phyloP scores from a whole-genome alignment of 2,113 vertebrate genomes.

The Atlantisia rogersi region DNA sequence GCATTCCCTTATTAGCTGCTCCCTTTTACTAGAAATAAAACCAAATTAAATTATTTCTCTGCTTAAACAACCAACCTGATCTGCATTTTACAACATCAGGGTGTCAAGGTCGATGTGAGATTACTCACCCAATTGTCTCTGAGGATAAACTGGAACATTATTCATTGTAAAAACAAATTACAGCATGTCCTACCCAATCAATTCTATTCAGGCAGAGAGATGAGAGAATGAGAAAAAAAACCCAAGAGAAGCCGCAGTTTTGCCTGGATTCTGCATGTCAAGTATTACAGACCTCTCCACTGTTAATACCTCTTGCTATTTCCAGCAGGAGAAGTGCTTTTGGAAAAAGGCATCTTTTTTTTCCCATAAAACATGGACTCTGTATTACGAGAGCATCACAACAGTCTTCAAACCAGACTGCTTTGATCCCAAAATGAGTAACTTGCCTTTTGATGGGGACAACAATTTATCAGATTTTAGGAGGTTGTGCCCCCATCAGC shows the following conservation, averaged over 20 bases:
- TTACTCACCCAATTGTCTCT: slow-evolving; percentile 34
- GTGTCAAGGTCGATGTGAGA: slow-evolving; percentile 23
- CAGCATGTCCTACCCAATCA: slow-evolving; percentile 24
- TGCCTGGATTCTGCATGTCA: neutral
- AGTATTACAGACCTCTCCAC: neutral
- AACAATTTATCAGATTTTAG: neutral
- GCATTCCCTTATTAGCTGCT: slow-evolving; percentile 52
- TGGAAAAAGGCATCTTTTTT: neutral
- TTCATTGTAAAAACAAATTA: slow-evolving; percentile 57
- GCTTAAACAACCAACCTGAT: slow-evolving; percentile 43
- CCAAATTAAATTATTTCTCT: slow-evolving; percentile 56
- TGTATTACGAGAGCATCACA: neutral
- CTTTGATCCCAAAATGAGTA: neutral
- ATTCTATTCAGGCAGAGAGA: slow-evolving; percentile 26
- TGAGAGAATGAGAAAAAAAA: slow-evolving; percentile 11
- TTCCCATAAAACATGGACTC: neutral
- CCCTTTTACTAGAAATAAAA: slow-evolving; percentile 66
- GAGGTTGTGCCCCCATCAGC: neutral
- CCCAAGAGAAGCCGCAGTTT: neutral
- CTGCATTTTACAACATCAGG: slow-evolving; percentile 31
- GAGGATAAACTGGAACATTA: slow-evolving; percentile 44
- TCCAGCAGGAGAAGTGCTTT: neutral
- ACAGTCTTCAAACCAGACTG: neutral
- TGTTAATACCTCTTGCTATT: neutral
- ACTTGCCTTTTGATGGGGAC: neutral